phyloP scores from a whole-genome alignment of 2,113 vertebrate genomes.

The Grammomys dolichurus region DNA sequence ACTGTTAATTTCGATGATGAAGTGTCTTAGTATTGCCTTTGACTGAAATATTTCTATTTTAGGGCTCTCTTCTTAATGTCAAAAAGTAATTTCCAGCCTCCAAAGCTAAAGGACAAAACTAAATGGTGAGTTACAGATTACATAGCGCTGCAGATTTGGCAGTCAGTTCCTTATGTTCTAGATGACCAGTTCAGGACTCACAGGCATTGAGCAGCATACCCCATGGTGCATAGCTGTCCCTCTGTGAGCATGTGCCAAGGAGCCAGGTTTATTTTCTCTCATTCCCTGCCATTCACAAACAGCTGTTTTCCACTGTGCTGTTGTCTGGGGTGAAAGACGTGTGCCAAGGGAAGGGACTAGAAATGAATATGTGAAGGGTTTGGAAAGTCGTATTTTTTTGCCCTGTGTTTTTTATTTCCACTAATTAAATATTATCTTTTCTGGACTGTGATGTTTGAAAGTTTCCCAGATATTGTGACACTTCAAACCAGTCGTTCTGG shows the following conservation, averaged over 20 bases:
- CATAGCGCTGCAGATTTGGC: not conserved
- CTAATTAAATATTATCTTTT: constrained; percentile 56
- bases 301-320: not conserved
- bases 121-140: constrained; percentile 93
- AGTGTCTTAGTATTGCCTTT: not conserved
- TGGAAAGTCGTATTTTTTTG: constrained; percentile 45
- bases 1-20: not conserved
- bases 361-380: constrained; percentile 57
- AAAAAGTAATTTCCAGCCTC: constrained; percentile 98
- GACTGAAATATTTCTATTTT: constrained; percentile 78
- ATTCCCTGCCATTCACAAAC: not conserved
- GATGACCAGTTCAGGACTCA: not conserved
- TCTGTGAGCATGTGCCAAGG: not conserved
- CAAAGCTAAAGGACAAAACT: constrained; percentile 98
- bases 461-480: constrained; percentile 34
- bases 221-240: not conserved
- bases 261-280: constrained; percentile 32
- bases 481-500: not conserved
- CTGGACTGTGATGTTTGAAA: not conserved
- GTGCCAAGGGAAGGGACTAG: constrained; percentile 2
- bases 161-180: not conserved
- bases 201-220: not conserved
- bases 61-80: constrained; percentile 99
- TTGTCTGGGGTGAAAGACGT: not conserved
- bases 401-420: not conserved